Evolutionary conservation across 2,113 vertebrate species (phyloP).

Genomic region (Psilopsiagon aymara): DNA sequence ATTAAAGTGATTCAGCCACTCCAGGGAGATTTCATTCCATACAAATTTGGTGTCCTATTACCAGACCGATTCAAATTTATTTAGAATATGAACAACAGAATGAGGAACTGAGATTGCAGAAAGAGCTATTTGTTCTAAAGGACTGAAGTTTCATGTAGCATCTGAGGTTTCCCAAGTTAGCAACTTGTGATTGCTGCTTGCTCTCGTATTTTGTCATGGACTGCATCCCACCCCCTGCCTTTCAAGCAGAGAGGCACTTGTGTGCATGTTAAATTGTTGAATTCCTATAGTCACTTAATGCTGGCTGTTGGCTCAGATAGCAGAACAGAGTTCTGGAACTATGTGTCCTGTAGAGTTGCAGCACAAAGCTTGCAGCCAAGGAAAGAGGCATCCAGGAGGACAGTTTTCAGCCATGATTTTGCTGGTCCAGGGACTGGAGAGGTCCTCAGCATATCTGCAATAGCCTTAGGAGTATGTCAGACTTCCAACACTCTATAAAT

Average conservation of each 20-base stretch:
- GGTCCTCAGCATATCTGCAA: not conserved
- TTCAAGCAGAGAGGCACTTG: not conserved
- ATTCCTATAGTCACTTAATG: not conserved
- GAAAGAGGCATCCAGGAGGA: not conserved
- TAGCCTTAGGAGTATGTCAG: not conserved
- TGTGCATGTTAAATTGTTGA: not conserved
- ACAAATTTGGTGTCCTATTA: not conserved
- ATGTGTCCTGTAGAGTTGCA: rapidly evolving
- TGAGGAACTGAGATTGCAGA: not conserved
- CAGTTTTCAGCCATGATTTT: not conserved
- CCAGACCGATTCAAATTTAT: not conserved
- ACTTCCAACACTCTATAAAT: rapidly evolving
- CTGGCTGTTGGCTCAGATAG: not conserved
- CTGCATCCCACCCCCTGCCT: not conserved
- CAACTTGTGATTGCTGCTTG: not conserved
- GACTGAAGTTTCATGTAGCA: not conserved
- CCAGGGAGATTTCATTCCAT: not conserved
- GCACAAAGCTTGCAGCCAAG: not conserved
- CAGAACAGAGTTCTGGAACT: not conserved
- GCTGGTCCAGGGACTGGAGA: not conserved
- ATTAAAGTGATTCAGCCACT: not conserved
- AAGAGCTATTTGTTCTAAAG: not conserved
- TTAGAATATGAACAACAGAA: not conserved
- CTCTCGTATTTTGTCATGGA: rapidly evolving
- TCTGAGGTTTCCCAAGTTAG: not conserved